A percentile compares a stretch with the other conserved stretches of the same genome.
Evolutionary conservation across 2,113 vertebrate genomes (phyloP).

Genomic region (Telmatochromis brichardi): DNA sequence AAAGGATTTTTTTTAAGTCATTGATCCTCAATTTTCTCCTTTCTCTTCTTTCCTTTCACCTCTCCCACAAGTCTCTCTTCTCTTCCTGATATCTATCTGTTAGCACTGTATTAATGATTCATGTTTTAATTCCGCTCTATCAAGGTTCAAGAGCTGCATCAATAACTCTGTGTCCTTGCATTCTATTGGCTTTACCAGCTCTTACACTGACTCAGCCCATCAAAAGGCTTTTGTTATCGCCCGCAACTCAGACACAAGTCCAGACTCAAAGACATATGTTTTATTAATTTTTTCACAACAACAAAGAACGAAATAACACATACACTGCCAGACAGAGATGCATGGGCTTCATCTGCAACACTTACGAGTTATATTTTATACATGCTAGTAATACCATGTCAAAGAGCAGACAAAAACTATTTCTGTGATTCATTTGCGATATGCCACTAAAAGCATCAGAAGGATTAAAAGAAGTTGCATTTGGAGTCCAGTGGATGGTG

Average conservation of each 20-base stretch:
- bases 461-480: neutral
- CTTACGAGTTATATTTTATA: neutral
- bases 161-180: constrained; percentile 37
- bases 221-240: neutral
- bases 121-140: constrained; percentile 48
- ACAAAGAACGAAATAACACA: neutral
- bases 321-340: neutral
- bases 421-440: neutral
- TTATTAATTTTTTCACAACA: neutral
- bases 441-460: neutral
- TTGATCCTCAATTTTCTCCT: neutral
- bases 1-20: neutral
- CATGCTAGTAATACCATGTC: neutral
- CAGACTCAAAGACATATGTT: neutral
- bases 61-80: neutral
- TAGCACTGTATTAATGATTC: constrained; percentile 43
- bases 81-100: neutral
- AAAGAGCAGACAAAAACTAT: neutral
- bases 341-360: neutral
- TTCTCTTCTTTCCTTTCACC: neutral
- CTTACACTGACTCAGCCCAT: neutral
- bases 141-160: constrained; percentile 27
- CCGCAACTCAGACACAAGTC: neutral
- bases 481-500: neutral
- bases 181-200: neutral